These are phyloP conservation scores for Cinclus cinclus DNA, from an alignment of 2,113 vertebrate species.

Conservation along the genomic window DNA sequence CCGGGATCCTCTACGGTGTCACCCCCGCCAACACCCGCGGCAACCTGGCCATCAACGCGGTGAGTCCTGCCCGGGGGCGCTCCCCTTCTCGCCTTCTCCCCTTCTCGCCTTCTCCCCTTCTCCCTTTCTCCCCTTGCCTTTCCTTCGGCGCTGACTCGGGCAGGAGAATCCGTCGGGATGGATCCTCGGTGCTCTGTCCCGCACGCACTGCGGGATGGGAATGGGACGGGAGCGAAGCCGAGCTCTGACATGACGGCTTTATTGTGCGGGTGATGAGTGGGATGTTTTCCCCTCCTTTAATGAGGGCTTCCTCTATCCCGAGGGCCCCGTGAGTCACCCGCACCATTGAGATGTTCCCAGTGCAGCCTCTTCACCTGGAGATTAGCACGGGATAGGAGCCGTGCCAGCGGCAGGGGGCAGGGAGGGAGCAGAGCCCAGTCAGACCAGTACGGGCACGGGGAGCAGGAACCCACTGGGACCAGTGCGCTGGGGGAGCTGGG, in stretches of 20 bases:
- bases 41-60: constrained; percentile 76
- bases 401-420: neutral
- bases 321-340: constrained; percentile 46
- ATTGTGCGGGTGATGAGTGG: neutral
- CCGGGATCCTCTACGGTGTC: constrained; percentile 74
- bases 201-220: neutral
- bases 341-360: neutral
- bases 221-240: neutral
- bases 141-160: rapidly evolving
- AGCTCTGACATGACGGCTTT: constrained; percentile 21
- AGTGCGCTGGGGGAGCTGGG: rapidly evolving
- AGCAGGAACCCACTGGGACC: neutral
- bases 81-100: neutral
- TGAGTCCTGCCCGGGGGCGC: constrained; percentile 24
- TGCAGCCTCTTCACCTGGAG: constrained; percentile 26
- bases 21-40: constrained; percentile 68
- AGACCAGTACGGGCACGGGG: neutral
- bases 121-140: neutral
- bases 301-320: constrained; percentile 39
- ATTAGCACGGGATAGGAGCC: constrained; percentile 15
- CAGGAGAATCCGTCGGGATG: neutral
- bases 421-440: neutral
- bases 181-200: neutral
- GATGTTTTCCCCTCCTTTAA: constrained; percentile 7
- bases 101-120: neutral